Evolutionary conservation across 2,888 invertebrate genomes (phyloP).

Genomic region (Linyphia triangularis): DNA sequence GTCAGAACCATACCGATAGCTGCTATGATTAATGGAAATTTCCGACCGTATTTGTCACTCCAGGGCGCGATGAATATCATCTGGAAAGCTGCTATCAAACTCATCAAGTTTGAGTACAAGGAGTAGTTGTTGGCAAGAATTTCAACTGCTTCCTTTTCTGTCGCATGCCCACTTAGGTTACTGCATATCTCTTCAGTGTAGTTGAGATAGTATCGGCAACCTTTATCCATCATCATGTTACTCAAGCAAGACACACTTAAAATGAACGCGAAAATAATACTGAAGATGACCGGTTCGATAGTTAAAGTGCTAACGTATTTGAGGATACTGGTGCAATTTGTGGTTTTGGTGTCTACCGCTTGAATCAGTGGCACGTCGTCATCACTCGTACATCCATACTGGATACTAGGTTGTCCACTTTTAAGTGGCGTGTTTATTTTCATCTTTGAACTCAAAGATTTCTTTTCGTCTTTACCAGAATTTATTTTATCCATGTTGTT

Average conservation of each 20-base stretch:
- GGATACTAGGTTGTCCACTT: constrained; percentile 16
- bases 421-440: constrained; percentile 11
- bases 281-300: constrained; percentile 59
- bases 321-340: neutral
- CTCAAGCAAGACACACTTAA: constrained; percentile 34
- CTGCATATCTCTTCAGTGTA: constrained; percentile 44
- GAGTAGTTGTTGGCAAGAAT: constrained; percentile 48
- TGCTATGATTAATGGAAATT: constrained; percentile 29
- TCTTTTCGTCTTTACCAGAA: neutral
- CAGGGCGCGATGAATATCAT: constrained; percentile 69
- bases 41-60: constrained; percentile 69
- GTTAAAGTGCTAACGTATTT: constrained; percentile 18
- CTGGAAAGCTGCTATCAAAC: constrained; percentile 31
- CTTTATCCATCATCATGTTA: constrained; percentile 69
- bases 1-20: neutral
- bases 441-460: neutral
- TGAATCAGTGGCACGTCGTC: constrained; percentile 16
- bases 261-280: constrained; percentile 34
- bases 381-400: constrained; percentile 12
- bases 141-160: constrained; percentile 44
- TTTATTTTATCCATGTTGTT: constrained; percentile 14
- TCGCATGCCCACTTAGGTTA: constrained; percentile 26
- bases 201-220: constrained; percentile 47
- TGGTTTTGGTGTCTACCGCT: neutral
- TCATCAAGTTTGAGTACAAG: constrained; percentile 28